Evolutionary conservation across 2,113 vertebrate genomes (phyloP), one percentile per base, ranked within the genome.

Genomic region (Bostrychus sinensis): DNA sequence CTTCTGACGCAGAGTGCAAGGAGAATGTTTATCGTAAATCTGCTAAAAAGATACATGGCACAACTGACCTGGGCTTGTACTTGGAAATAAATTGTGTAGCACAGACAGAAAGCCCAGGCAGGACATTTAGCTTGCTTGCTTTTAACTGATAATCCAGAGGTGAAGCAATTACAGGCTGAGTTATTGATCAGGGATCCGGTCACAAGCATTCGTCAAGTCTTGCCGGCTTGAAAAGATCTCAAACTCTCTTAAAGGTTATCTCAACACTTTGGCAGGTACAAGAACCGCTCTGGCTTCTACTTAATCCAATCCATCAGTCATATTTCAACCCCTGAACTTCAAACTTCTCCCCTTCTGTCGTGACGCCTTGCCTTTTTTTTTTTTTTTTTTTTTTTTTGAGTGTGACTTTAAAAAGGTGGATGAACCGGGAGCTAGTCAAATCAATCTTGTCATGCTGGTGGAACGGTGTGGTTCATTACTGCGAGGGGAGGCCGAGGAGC

Each of bases 391-490:
- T 14, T 48, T 48, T 48, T 22, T 14, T 43, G 43, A 74, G 72
- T 56, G 48, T 62, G 79, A 83, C 77, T 85, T 83, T 72, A 73
- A 77, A 65, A 72, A 13, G 67, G 11, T 59, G 61, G 74, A 57
- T 83, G 86, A 83, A 87, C 75, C 77, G 68, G 62, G 72, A 63
- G 77, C 70, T 65, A 60, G 78, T 79, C 75, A 86, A 89, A 87
- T 89, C 81, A 82, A 85, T 87, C 80, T 66, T 20, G 77, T 85
- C 78, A 82, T 56, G 72, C 77, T 77, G 57, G 62, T 58, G 70
- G 74, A 79, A 76, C 12, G 43, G 56, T 61, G 75, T 36, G 53
- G 58, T 84, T 83, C 86, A 86, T 89, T 87, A 86, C 75, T 56
- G 78, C 64, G 58, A 72, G 69, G 75, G 45, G 32, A 10, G n/a